phyloP scores from a whole-genome alignment of 2,113 vertebrate species.

The Podarcis muralis region DNA sequence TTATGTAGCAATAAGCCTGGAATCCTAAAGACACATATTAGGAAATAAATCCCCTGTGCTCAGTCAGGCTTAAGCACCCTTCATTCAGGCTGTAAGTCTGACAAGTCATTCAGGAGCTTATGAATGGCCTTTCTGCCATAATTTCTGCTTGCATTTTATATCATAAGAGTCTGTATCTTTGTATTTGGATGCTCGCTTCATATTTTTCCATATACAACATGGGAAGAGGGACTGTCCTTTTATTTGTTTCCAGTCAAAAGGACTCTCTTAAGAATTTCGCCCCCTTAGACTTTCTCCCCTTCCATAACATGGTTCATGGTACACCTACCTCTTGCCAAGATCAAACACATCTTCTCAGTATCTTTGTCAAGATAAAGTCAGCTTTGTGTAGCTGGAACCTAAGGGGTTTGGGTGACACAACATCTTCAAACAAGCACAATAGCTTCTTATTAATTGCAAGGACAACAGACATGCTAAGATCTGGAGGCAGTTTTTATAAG shows the following conservation, averaged over 20 bases:
- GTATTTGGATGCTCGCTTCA: neutral
- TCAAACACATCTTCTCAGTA: slow-evolving; percentile 73
- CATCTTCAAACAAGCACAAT: slow-evolving; percentile 64
- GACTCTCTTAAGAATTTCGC: slow-evolving; percentile 66
- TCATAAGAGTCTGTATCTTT: neutral
- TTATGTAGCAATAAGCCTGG: neutral
- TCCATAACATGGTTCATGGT: slow-evolving; percentile 68
- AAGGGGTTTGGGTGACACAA: slow-evolving; percentile 74
- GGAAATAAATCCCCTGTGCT: neutral
- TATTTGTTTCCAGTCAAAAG: slow-evolving; percentile 41
- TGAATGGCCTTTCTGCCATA: neutral
- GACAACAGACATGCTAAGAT: slow-evolving; percentile 42
- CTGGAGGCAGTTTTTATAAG: slow-evolving; percentile 17
- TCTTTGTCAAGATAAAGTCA: slow-evolving; percentile 82
- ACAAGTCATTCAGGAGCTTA: neutral
- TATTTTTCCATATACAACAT: neutral
- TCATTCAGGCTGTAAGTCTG: neutral
- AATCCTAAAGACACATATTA: neutral
- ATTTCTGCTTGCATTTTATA: neutral
- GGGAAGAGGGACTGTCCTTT: neutral
- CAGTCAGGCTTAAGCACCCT: neutral
- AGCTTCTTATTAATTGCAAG: slow-evolving; percentile 60
- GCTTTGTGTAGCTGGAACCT: slow-evolving; percentile 77
- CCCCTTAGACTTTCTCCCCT: slow-evolving; percentile 48
- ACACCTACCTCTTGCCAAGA: slow-evolving; percentile 76